phyloP scores from a whole-genome alignment of 2,888 invertebrate genomes.

The Timema cristinae region DNA sequence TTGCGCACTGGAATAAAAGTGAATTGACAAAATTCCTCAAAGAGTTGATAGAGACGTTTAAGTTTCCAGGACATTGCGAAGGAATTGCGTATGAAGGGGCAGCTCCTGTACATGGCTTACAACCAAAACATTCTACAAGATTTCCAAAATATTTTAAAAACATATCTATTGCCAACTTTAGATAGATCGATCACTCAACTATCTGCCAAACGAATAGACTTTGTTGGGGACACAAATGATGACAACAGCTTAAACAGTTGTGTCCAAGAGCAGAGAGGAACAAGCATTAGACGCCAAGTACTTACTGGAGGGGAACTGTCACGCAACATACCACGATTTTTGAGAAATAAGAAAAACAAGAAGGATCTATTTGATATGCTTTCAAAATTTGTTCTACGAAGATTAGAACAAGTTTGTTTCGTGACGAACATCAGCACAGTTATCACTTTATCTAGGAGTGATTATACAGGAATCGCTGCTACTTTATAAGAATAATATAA shows the following conservation, averaged over 20 bases:
- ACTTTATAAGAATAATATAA: no score
- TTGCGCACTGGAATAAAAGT: not conserved
- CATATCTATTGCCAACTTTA: not conserved
- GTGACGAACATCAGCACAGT: not conserved
- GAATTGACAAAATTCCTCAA: not conserved
- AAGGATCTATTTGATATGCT: not conserved
- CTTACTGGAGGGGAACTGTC: not conserved
- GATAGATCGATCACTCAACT: not conserved
- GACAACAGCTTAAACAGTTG: not conserved
- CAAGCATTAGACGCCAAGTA: not conserved
- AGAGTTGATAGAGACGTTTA: not conserved
- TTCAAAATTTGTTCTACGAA: not conserved
- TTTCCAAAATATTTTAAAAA: not conserved
- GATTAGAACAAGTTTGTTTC: not conserved
- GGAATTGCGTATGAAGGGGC: not conserved
- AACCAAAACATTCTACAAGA: not conserved
- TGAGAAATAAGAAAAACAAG: not conserved
- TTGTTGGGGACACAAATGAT: not conserved
- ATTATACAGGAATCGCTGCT: not conserved
- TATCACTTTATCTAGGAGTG: not conserved
- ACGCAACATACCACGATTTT: not conserved
- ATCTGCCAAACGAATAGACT: not conserved
- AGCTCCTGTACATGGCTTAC: not conserved
- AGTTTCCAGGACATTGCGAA: not conserved
- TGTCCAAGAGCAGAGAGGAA: not conserved